A percentile compares a stretch with the other conserved stretches of the same genome.
Evolutionary conservation across 1,140 invertebrate species (phyloP).

Genomic region (Paraescarpia echinospica): DNA sequence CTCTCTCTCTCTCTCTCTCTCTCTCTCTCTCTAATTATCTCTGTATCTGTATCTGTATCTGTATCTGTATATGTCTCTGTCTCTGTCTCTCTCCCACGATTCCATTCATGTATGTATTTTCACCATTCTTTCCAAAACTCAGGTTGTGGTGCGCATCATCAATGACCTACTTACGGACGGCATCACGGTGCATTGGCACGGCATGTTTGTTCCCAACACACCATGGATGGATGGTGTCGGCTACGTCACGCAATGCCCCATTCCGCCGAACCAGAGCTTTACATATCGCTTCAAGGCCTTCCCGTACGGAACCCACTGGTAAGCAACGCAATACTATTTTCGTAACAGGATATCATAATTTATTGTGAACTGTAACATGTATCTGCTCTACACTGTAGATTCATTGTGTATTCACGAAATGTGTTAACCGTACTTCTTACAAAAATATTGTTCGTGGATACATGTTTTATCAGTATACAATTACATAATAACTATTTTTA

Average conservation of each 20-base stretch:
- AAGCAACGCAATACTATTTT: neutral
- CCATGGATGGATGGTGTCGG: constrained; percentile 36
- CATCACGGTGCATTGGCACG: constrained; percentile 8
- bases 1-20: too few species aligned
- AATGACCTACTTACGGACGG: neutral
- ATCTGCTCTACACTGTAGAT: too few species aligned
- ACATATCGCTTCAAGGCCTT: constrained; percentile 37
- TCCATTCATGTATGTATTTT: too few species aligned
- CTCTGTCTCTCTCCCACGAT: neutral
- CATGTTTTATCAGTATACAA: too few species aligned
- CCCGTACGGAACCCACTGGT: constrained; percentile 20
- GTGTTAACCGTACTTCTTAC: too few species aligned
- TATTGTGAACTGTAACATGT: neutral
- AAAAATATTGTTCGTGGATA: too few species aligned
- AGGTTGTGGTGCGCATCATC: neutral
- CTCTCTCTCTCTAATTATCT: too few species aligned
- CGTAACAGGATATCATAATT: neutral
- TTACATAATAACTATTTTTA: too few species aligned
- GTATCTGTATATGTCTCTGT: too few species aligned
- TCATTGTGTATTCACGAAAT: too few species aligned
- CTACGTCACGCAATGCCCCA: neutral
- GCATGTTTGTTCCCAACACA: constrained; percentile 7
- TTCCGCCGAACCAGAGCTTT: constrained; percentile 20
- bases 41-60: too few species aligned
- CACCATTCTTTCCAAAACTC: too few species aligned